Evolutionary conservation across 2,797 vertebrate genomes (phyloP).

Genomic region (Kryptopterus vitreolus): DNA sequence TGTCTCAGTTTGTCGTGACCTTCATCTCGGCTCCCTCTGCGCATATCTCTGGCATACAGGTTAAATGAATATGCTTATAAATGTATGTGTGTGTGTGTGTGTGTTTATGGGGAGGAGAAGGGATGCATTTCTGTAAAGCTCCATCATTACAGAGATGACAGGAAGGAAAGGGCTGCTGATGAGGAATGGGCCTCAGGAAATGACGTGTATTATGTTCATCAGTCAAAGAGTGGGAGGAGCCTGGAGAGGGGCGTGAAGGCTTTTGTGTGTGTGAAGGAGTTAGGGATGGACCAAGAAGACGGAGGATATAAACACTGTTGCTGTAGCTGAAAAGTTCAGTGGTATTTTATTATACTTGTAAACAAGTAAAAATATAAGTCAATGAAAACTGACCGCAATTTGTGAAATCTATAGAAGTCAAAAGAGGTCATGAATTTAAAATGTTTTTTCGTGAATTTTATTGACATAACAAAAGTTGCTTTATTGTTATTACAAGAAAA

Average conservation of each 20-base stretch:
- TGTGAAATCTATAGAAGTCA: background rate
- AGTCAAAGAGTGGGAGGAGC: conserved; percentile 26
- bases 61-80: conserved; percentile 47
- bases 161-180: conserved; percentile 33
- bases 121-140: conserved; percentile 33
- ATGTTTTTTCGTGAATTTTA: too few species aligned
- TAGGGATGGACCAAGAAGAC: background rate
- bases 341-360: background rate
- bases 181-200: conserved; percentile 47
- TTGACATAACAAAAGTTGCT: too few species aligned
- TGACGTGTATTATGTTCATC: conserved; percentile 51
- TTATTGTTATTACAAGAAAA: too few species aligned
- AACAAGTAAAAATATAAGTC: background rate
- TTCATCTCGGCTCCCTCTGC: conserved; percentile 40
- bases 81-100: conserved; percentile 11
- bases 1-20: conserved; percentile 44
- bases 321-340: background rate
- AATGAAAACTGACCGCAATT: background rate
- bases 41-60: conserved; percentile 32
- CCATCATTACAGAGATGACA: conserved; percentile 51
- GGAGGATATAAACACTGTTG: background rate
- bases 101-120: background rate
- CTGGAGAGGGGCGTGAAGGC: background rate
- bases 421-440: too few species aligned
- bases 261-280: background rate